Conservation (phyloP, 2,797 vertebrate species). For the Balearica regulorum region DNA sequence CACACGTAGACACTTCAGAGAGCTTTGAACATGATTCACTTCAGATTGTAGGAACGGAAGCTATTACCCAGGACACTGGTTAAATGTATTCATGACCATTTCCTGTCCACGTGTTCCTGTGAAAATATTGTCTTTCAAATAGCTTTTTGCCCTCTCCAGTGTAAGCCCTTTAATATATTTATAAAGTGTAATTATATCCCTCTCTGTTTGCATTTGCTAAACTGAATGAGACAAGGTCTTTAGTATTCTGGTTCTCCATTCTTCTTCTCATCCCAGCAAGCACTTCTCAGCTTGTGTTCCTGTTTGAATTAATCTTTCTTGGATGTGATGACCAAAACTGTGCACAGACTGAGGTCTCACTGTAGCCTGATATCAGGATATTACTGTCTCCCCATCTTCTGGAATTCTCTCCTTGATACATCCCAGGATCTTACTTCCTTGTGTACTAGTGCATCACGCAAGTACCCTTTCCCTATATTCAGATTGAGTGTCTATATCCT, state of each 20-base stretch:
- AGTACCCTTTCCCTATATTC: neutral
- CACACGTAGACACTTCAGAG: neutral
- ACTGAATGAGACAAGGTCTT: neutral
- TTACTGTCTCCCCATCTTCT: neutral
- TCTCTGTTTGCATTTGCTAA: neutral
- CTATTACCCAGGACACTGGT: neutral
- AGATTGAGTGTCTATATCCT: neutral
- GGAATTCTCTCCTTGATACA: neutral
- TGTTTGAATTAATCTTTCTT: neutral
- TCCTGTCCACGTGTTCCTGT: neutral
- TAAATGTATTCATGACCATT: neutral
- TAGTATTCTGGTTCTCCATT: neutral
- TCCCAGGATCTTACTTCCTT: neutral
- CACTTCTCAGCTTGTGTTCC: neutral
- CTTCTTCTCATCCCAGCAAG: neutral
- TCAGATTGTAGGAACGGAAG: neutral
- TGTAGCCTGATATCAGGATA: neutral
- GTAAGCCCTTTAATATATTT: neutral
- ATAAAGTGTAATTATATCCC: neutral
- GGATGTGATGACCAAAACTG: neutral
- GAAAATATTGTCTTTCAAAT: neutral
- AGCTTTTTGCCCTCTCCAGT: neutral
- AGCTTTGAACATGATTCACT: neutral
- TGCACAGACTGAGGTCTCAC: neutral
- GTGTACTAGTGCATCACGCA: neutral